Percentiles rank a stretch among this genome's conserved stretches.
Conservation (phyloP, 2,888 invertebrate genomes). For the Scrobipalpa atriplicella region DNA sequence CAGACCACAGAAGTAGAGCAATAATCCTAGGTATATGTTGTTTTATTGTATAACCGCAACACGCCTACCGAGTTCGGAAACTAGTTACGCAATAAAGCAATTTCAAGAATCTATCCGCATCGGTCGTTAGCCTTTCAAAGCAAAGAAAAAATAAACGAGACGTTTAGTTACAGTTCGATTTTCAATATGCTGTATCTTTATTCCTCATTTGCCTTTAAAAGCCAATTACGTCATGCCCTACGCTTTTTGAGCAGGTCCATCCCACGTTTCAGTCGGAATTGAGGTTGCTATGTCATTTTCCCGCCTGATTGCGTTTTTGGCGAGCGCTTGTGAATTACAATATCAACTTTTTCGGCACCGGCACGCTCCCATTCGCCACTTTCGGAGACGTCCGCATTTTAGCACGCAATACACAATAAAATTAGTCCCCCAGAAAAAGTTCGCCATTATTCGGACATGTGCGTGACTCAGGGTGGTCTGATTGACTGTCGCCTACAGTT, state of each 20-base stretch:
- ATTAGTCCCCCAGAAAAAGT: conserved; percentile 26
- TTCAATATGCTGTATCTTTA: background rate
- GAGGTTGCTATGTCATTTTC: conserved; percentile 17
- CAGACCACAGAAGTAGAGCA: background rate
- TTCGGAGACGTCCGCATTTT: conserved; percentile 14
- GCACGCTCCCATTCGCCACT: conserved; percentile 19
- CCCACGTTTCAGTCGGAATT: conserved; percentile 19
- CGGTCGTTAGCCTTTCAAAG: conserved; percentile 68
- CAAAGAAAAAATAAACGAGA: conserved; percentile 55
- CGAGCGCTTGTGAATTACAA: conserved; percentile 20
- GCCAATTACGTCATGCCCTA: background rate
- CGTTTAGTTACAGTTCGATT: conserved; percentile 23
- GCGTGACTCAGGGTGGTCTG: conserved; percentile 28
- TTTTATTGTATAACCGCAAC: conserved; percentile 65
- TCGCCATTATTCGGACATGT: conserved; percentile 21
- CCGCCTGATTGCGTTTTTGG: conserved; percentile 1
- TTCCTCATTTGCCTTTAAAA: background rate
- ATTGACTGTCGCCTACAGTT: conserved; percentile 26
- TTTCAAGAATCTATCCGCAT: conserved; percentile 71
- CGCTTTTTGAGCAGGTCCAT: background rate
- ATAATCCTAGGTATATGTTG: conserved; percentile 30
- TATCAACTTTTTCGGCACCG: conserved; percentile 16
- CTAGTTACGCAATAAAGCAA: conserved; percentile 78
- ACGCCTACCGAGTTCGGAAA: conserved; percentile 68
- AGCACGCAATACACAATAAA: conserved; percentile 25